A percentile compares a stretch with the other conserved stretches of the same genome.
phyloP scores from a whole-genome alignment of 1,140 invertebrate species.

The Augochlora pura region DNA sequence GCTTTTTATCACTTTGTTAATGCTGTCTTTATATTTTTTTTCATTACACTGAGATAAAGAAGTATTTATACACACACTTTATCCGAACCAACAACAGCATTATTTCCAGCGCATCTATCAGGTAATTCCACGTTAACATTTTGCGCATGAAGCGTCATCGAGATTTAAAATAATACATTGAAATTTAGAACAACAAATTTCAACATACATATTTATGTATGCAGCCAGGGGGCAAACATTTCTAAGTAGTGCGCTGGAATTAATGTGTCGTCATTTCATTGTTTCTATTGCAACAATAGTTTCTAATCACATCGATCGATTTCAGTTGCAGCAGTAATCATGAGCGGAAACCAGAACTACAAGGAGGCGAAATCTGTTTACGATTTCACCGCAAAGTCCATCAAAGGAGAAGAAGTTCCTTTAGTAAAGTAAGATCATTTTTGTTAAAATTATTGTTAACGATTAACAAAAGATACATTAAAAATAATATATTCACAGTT shows the following conservation, averaged over 20 bases:
- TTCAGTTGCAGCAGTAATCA: constrained; percentile 62
- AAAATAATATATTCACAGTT: constrained; percentile 71
- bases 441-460: background rate
- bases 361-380: constrained; percentile 88
- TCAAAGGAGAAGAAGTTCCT: constrained; percentile 87
- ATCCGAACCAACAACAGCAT: no score
- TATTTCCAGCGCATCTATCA: no score
- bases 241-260: no score
- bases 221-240: no score
- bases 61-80: background rate
- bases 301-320: background rate
- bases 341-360: constrained; percentile 80
- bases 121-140: no score
- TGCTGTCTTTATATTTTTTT: background rate
- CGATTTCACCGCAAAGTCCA: constrained; percentile 88
- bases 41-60: background rate
- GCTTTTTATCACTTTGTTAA: background rate
- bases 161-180: no score
- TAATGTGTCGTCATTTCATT: no score
- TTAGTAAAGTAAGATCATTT: constrained; percentile 82
- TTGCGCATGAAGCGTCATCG: no score
- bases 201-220: no score
- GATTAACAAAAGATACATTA: background rate
- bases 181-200: no score
- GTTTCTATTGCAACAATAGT: no score